Evolutionary conservation across 1,140 invertebrate genomes (phyloP).

Genomic region (Tetranychus urticae): DNA sequence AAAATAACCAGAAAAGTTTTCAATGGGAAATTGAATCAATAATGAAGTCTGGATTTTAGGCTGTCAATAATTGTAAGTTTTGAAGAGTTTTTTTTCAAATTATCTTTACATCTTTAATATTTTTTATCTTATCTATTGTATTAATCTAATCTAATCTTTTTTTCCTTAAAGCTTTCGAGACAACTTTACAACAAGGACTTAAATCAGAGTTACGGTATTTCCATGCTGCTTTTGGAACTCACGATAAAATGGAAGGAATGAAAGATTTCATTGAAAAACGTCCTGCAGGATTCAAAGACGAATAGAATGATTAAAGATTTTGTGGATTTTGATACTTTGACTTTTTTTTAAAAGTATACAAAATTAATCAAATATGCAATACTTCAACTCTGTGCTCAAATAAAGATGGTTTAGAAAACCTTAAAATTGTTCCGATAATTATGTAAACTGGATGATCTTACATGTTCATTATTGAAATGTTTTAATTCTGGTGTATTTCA

Average conservation of each 20-base stretch:
- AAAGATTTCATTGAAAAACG: conserved; percentile 73
- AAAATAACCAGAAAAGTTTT: too few species aligned
- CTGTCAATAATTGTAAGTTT: conserved; percentile 49
- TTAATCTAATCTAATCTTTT: not conserved
- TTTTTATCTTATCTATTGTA: not conserved
- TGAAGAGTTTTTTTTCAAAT: not conserved
- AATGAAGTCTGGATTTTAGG: conserved; percentile 20
- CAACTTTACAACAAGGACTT: conserved; percentile 60
- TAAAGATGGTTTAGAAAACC: too few species aligned
- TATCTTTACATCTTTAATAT: not conserved
- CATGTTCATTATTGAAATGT: too few species aligned
- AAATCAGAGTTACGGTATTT: conserved; percentile 67
- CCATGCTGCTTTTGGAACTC: conserved; percentile 63
- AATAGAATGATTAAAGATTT: too few species aligned
- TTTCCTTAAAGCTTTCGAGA: conserved; percentile 44
- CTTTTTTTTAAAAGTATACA: too few species aligned
- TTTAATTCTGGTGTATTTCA: too few species aligned
- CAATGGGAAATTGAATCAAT: too few species aligned
- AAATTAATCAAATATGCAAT: too few species aligned
- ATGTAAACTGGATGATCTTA: too few species aligned
- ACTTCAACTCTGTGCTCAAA: too few species aligned
- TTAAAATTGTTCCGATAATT: too few species aligned
- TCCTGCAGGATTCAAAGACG: conserved; percentile 50
- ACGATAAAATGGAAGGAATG: conserved; percentile 81
- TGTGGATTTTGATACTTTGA: too few species aligned